Percentiles rank a stretch among this genome's conserved stretches.
Evolutionary conservation across 92 coral and sea anemone species (phyloP).

Genomic region (Ricordea florida): DNA sequence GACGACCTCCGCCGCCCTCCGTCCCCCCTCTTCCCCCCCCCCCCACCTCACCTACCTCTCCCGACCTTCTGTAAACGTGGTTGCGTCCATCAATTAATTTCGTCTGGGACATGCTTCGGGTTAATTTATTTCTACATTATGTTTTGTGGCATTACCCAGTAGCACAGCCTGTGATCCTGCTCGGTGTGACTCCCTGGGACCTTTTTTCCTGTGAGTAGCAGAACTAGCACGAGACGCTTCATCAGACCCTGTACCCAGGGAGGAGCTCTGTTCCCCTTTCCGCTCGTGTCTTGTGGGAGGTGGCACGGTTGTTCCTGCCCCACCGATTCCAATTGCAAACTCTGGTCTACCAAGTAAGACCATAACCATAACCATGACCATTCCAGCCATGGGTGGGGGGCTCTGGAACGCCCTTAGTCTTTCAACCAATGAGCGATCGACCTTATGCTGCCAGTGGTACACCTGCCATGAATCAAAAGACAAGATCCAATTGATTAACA

Average conservation of each 20-base stretch:
- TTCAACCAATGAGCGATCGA: slow-evolving; percentile 92
- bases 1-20: too few relatives aligned
- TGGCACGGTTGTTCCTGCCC: slow-evolving; percentile 63
- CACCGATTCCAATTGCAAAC: slow-evolving; percentile 89
- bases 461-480: slow-evolving; percentile 45
- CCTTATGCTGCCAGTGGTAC: slow-evolving; percentile 78
- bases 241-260: slow-evolving; percentile 76
- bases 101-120: neutral
- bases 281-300: slow-evolving; percentile 75
- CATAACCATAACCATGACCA: slow-evolving; percentile 99
- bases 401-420: slow-evolving; percentile 95
- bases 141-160: slow-evolving; percentile 11
- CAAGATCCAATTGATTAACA: neutral
- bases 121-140: neutral
- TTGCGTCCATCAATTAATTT: neutral
- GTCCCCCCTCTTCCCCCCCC: too few relatives aligned
- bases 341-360: slow-evolving; percentile 90
- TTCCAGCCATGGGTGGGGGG: slow-evolving; percentile 96
- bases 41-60: too few relatives aligned
- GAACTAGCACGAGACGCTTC: slow-evolving; percentile 91
- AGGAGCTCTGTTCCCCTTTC: slow-evolving; percentile 62
- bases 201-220: slow-evolving; percentile 67
- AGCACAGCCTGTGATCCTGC: slow-evolving; percentile 33
- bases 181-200: neutral
- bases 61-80: too few relatives aligned